These are phyloP conservation scores for Myotis brandtii DNA, from an alignment of 2,113 vertebrate species.

Conservation along the genomic window DNA sequence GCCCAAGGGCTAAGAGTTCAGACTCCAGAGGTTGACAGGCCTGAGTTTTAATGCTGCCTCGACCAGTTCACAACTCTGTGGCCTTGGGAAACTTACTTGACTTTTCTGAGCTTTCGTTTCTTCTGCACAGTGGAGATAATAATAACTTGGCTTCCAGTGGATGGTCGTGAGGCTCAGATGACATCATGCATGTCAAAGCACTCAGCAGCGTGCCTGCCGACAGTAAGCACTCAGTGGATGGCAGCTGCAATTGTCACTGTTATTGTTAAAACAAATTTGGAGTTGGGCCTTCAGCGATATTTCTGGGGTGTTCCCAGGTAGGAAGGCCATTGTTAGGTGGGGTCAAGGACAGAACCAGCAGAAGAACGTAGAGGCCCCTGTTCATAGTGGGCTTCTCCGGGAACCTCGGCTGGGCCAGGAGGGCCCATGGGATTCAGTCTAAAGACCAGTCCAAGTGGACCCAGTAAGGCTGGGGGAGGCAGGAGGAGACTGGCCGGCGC, in stretches of 20 bases:
- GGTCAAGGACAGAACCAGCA: not conserved
- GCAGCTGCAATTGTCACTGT: not conserved
- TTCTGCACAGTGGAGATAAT: not conserved
- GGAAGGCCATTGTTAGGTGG: not conserved
- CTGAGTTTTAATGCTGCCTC: not conserved
- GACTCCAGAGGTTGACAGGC: not conserved
- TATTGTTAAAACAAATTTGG: not conserved
- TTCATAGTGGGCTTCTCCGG: not conserved
- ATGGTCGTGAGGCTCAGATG: not conserved
- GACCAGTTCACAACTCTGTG: not conserved
- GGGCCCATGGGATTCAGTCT: not conserved
- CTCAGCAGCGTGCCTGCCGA: not conserved
- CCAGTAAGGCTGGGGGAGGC: not conserved
- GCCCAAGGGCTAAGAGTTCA: not conserved
- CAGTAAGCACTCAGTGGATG: not conserved
- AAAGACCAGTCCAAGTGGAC: not conserved
- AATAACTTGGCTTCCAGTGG: not conserved
- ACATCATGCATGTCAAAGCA: not conserved
- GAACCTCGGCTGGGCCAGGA: not conserved
- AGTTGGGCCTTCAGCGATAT: not conserved
- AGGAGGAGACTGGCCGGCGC: not conserved
- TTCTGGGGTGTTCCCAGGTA: not conserved
- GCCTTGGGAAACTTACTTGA: not conserved
- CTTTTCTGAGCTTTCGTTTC: slow-evolving; percentile 25
- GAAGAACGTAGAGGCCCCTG: not conserved